These are phyloP conservation scores for Crambe crambe DNA, from an alignment of 37 sponge, comb jelly and placozoan genomes.

Conservation along the genomic window DNA sequence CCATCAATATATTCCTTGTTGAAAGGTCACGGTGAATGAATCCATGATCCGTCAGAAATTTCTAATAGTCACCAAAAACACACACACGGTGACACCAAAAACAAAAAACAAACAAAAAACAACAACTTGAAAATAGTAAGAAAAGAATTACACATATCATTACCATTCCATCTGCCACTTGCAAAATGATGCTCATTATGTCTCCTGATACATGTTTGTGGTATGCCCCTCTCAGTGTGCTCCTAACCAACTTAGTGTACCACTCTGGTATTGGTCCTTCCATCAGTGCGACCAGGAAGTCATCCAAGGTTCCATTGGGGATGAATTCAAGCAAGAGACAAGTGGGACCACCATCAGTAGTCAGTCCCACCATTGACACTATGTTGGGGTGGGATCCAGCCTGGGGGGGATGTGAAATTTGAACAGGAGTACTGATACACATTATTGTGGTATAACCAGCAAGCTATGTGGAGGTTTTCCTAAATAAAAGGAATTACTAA, in stretches of 20 bases:
- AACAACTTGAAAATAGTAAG: neutral
- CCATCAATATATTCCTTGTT: constrained; percentile 60
- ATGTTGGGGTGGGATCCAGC: constrained; percentile 62
- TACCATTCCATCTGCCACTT: constrained; percentile 70
- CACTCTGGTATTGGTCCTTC: constrained; percentile 70
- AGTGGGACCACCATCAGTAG: constrained; percentile 17
- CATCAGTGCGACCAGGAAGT: constrained; percentile 44
- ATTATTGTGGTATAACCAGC: neutral
- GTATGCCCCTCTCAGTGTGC: constrained; percentile 30
- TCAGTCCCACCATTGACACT: constrained; percentile 32
- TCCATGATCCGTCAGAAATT: constrained; percentile 53
- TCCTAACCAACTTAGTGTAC: constrained; percentile 41
- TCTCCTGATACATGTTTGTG: constrained; percentile 43
- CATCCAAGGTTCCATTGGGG: constrained; percentile 57
- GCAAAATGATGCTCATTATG: constrained; percentile 55
- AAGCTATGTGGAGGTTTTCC: no score
- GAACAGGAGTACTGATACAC: no score
- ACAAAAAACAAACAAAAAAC: no score
- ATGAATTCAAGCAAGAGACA: constrained; percentile 59
- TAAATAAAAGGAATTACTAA: no score
- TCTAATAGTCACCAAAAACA: constrained; percentile 20
- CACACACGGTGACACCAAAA: neutral
- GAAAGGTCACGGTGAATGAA: constrained; percentile 72
- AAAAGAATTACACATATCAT: neutral
- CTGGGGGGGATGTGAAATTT: no score